These are phyloP conservation scores for Xiphophorus birchmanni DNA, from an alignment of 2,797 vertebrate genomes.

Conservation along the genomic window DNA sequence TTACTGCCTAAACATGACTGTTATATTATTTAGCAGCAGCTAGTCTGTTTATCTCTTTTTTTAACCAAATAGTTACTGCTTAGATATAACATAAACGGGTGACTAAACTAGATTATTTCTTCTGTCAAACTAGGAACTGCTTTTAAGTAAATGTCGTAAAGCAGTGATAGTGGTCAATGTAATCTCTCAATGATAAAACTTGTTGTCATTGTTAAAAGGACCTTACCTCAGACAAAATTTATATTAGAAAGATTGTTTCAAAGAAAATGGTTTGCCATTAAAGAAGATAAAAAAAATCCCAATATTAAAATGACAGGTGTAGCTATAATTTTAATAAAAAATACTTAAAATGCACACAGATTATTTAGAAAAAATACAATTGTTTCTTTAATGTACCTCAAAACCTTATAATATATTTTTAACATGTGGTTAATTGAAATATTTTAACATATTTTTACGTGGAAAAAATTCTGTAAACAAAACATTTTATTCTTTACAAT, in stretches of 20 bases:
- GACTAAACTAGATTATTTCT: background rate
- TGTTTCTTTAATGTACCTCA: background rate
- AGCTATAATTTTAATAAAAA: background rate
- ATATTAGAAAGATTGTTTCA: background rate
- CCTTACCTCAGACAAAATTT: background rate
- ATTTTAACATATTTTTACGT: background rate
- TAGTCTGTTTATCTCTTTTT: background rate
- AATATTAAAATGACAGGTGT: background rate
- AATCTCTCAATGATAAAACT: background rate
- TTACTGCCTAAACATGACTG: constrained; percentile 21
- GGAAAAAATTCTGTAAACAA: background rate
- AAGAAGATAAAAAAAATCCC: background rate
- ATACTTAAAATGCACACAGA: background rate
- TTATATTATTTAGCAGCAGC: background rate
- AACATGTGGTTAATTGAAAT: background rate
- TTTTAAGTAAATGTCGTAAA: background rate
- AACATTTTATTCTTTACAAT: background rate
- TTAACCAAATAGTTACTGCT: background rate
- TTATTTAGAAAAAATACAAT: background rate
- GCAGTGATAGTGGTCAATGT: background rate
- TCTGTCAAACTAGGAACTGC: background rate
- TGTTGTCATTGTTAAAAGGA: background rate
- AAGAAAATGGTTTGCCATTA: background rate
- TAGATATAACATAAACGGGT: background rate
- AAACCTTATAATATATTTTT: background rate